phyloP scores from a whole-genome alignment of 30 jellyfish, hydroid and myxozoan species.

The Mastigias papua region DNA sequence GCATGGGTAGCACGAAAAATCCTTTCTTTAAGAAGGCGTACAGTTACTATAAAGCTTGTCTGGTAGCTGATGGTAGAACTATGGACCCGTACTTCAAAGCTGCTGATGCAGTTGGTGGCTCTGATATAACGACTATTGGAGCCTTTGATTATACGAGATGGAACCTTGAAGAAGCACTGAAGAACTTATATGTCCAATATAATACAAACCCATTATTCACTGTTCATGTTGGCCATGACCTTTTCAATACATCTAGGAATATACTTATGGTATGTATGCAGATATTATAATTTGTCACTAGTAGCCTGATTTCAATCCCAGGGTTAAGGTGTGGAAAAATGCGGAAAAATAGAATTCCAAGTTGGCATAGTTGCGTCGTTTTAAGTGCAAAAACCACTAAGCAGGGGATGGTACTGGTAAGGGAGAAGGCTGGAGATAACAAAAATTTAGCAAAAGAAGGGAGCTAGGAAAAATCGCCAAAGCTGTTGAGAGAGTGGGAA shows the following conservation, averaged over 20 bases:
- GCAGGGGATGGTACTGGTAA: too few relatives aligned
- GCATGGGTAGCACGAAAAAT: constrained; percentile 34
- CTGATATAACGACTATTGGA: constrained; percentile 16
- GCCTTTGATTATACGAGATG: neutral
- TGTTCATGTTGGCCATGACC: constrained; percentile 21
- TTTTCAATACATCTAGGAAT: constrained; percentile 28
- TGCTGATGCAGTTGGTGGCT: constrained; percentile 36
- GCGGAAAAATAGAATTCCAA: too few relatives aligned
- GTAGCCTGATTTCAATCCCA: too few relatives aligned
- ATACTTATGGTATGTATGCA: constrained; percentile 27
- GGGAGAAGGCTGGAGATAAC: too few relatives aligned
- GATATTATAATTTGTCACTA: too few relatives aligned
- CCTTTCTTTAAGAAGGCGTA: constrained; percentile 51
- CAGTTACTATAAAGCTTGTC: constrained; percentile 20
- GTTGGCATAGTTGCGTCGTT: too few relatives aligned
- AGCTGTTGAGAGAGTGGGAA: too few relatives aligned
- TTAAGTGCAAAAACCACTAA: too few relatives aligned
- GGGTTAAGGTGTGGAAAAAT: too few relatives aligned
- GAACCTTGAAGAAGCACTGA: constrained; percentile 29
- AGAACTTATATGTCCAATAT: neutral
- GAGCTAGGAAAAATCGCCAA: too few relatives aligned
- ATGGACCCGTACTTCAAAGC: constrained; percentile 24
- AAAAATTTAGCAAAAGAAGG: too few relatives aligned
- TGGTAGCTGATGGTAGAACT: neutral
- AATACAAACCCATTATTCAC: constrained; percentile 43